Evolutionary conservation across 2,797 vertebrate species (phyloP), one percentile per base, ranked within the genome.

Genomic region (Helicolenus hilgendorfi): DNA sequence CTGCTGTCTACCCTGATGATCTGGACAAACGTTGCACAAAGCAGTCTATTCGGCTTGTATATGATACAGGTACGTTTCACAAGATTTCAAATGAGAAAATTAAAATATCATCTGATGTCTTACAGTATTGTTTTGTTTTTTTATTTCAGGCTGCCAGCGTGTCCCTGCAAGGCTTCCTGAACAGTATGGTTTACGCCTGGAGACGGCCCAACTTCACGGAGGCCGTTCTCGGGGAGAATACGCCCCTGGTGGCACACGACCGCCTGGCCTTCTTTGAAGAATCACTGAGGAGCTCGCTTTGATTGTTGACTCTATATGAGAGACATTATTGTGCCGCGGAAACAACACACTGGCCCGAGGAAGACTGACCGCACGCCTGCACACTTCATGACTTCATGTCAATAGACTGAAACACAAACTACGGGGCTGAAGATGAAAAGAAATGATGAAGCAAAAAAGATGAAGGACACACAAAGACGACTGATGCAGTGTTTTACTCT

Each of bases 111-210:
- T 77, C 11, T 38, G 14, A 10, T 45, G 55, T 20, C 35, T 64
- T 58, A 3, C 3, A 20, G 2, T 13, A 2, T 64, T 41, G 7
- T 70, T 70, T 64, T 31, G 64, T 3, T 76, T 45, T 45, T 41
- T 45, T 29, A 14, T 76, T 83, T 15, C 93, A 98, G 98, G 97
- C 97, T 0, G 80, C 90, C 72, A 89, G 89, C 0, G 55, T 97
- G 71, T 98, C 98, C 18, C 96, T 98, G 7, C 98, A 98, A 65
- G 98, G 98, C 0, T 97, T 98, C 79, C 93, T 98, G 81, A 98
- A 98, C 96, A 97, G 97, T 11, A 75, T 98, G 85, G 97, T 96
- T 29, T 98, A 98, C 0, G 98, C 97, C 3, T 98, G 98, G 98
- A 91, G 89, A 67, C 89, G 98, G 4, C 95, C 89, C 1, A 98